These are phyloP conservation scores for Cervus canadensis DNA, from an alignment of 2,113 vertebrate genomes.

Conservation along the genomic window DNA sequence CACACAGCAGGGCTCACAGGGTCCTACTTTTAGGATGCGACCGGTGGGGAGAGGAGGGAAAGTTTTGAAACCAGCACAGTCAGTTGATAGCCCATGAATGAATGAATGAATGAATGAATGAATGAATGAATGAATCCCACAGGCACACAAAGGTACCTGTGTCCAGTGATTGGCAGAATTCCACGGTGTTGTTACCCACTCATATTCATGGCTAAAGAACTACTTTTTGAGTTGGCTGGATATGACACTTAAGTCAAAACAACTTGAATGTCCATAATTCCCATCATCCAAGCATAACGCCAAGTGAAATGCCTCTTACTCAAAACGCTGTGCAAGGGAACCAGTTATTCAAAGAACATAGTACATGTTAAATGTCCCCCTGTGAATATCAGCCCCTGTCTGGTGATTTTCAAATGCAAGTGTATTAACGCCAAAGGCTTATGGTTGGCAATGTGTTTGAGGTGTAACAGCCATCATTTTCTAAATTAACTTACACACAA, in stretches of 20 bases:
- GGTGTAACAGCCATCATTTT: neutral
- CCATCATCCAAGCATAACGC: accelerated
- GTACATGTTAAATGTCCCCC: neutral
- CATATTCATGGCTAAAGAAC: neutral
- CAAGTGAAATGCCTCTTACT: neutral
- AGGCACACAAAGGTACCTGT: too few relatives aligned
- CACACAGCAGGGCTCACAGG: neutral
- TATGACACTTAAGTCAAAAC: neutral
- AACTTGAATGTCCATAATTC: neutral
- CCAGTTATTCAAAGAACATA: neutral
- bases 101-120: too few relatives aligned
- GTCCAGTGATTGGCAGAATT: neutral
- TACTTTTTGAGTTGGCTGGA: conserved; percentile 26
- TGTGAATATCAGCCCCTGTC: neutral
- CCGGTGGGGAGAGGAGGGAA: neutral
- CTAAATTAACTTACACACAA: neutral
- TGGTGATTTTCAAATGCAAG: neutral
- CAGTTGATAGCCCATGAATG: neutral
- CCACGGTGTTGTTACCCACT: neutral
- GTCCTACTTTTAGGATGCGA: neutral
- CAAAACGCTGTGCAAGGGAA: neutral
- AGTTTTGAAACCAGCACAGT: neutral
- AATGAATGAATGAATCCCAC: too few relatives aligned
- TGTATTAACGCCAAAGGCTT: neutral
- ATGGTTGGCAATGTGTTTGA: neutral